Evolutionary conservation across 2,113 vertebrate species (phyloP), one percentile per base, ranked within the genome.

Genomic region (Promerops cafer): DNA sequence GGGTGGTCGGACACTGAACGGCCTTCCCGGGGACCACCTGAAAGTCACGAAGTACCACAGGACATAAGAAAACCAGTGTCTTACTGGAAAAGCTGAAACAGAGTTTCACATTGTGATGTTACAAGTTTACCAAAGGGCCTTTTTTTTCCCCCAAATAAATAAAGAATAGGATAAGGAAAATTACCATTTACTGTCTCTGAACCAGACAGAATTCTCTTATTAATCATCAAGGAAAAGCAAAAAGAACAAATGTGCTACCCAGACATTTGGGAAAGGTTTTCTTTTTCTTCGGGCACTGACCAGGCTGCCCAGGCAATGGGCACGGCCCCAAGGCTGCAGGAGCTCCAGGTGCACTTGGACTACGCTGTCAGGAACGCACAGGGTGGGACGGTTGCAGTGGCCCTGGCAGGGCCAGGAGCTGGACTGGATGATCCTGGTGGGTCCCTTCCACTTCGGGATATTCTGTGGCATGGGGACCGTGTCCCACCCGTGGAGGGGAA

Each of bases 301-400:
- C 50, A 27, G 31, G 26, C 3, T 65, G 18, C 39, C 19, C n/a
- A 13, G 20, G 56, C 11, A 52, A 18, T 13, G 33, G 28, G 4
- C n/a, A 11, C n/a, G 2, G 30, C 56, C 28, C 31, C 37, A 5
- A 28, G 44, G 68, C 60, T 82, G 60, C 60, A 68, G 1, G 68
- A 74, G 52, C 60, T 74, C 5, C 37, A 5, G 33, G 53, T 1
- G 44, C 7, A 0, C 11, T 24, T 6, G 52, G 23, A 11, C 22
- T 27, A 0, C 0, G 3, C 28, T 45, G 2, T 6, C 22, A 10
- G 49, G 37, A 30, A 9, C 3, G 35, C 16, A 0, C 31, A 11
- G 86, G 15, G 3, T 12, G 44, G 18, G 16, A 3, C 3, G 10
- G 72, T 11, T 15, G 69, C 22, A 23, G 6, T 6, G 44, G 7